These are phyloP conservation scores for Eulithis prunata DNA, from an alignment of 2,888 invertebrate species.

Conservation along the genomic window DNA sequence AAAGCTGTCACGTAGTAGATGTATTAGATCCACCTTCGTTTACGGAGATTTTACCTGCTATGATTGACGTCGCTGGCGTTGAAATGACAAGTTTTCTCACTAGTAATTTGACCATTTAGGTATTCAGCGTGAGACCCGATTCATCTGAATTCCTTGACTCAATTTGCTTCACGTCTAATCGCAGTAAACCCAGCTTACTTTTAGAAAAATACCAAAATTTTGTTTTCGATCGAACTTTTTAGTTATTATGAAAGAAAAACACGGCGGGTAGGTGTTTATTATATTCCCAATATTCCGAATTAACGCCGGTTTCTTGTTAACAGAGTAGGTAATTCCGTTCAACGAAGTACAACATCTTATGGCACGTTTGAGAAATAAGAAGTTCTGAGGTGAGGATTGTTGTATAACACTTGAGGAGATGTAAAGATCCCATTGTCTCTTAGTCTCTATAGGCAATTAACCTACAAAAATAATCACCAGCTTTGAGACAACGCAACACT, in stretches of 20 bases:
- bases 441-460: slow-evolving; percentile 35
- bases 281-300: too few species aligned
- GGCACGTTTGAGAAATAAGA: too few species aligned
- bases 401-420: not conserved
- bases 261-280: too few species aligned
- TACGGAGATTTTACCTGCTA: not conserved
- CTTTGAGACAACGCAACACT: slow-evolving; percentile 6
- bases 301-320: too few species aligned
- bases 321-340: too few species aligned
- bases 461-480: slow-evolving; percentile 41
- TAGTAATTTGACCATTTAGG: not conserved
- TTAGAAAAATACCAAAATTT: not conserved
- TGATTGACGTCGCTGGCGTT: slow-evolving; percentile 19
- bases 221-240: too few species aligned
- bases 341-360: too few species aligned
- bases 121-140: not conserved
- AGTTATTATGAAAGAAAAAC: too few species aligned
- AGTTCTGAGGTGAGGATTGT: too few species aligned
- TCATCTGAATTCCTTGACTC: not conserved
- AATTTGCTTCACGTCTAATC: too few species aligned
- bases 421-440: slow-evolving; percentile 19
- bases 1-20: slow-evolving; percentile 21
- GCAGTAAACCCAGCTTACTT: too few species aligned
- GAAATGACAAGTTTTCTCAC: slow-evolving; percentile 1
- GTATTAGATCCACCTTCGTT: slow-evolving; percentile 15